These are phyloP conservation scores for Lacerta agilis DNA, from an alignment of 2,797 vertebrate genomes.

Conservation along the genomic window DNA sequence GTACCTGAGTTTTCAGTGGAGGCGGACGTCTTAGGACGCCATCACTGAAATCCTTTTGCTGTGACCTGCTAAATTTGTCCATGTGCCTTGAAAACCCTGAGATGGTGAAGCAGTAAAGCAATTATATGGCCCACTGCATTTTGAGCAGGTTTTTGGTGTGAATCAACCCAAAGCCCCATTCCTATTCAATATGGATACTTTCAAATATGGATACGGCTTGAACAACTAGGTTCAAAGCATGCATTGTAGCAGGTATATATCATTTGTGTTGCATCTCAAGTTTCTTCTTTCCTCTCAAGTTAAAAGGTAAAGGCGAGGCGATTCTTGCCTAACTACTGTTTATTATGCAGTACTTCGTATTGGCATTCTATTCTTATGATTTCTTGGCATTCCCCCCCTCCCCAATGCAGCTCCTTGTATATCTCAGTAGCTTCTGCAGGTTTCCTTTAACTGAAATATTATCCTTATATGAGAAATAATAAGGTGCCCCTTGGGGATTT, in stretches of 20 bases:
- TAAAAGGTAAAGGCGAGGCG: background rate
- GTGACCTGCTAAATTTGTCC: background rate
- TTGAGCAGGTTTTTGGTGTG: background rate
- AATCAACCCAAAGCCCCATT: background rate
- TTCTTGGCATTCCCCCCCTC: background rate
- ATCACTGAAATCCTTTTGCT: background rate
- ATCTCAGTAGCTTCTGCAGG: background rate
- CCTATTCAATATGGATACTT: too few relatives aligned
- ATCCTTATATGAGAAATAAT: constrained; percentile 23
- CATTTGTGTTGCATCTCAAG: constrained; percentile 16
- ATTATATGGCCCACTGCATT: background rate
- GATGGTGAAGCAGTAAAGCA: background rate
- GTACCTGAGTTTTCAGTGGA: background rate
- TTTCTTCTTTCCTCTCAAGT: background rate
- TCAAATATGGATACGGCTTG: background rate
- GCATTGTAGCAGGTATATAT: background rate
- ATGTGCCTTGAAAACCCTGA: background rate
- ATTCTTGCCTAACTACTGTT: background rate
- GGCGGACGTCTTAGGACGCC: background rate
- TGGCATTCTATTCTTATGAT: background rate
- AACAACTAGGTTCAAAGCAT: background rate
- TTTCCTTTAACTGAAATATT: constrained; percentile 22
- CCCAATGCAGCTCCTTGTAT: background rate
- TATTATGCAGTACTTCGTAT: constrained; percentile 9
- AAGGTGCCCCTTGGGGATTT: constrained; percentile 13